phyloP scores from a whole-genome alignment of 1,140 invertebrate genomes.

The Druon quercuslanigerum region DNA sequence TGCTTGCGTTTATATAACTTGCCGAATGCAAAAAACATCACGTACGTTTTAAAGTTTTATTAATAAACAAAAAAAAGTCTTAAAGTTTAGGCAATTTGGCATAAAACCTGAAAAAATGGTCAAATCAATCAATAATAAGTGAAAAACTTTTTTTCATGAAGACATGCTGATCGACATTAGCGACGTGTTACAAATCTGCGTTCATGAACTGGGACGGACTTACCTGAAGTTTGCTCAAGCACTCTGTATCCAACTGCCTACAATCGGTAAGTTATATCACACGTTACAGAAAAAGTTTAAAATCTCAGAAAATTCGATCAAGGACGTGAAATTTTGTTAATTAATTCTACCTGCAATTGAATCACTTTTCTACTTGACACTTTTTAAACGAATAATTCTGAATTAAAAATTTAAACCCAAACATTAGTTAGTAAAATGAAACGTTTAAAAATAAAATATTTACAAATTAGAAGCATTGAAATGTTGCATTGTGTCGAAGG shows the following conservation, averaged over 20 bases:
- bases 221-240: conserved; percentile 92
- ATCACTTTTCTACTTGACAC: too few relatives aligned
- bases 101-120: too few relatives aligned
- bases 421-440: too few relatives aligned
- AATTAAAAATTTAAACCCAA: too few relatives aligned
- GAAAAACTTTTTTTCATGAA: conserved; percentile 64
- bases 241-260: conserved; percentile 94
- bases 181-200: conserved; percentile 96
- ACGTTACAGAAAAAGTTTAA: neutral
- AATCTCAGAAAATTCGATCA: neutral
- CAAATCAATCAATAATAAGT: too few relatives aligned
- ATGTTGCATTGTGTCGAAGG: too few relatives aligned
- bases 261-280: conserved; percentile 84
- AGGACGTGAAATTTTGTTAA: too few relatives aligned
- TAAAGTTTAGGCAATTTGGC: too few relatives aligned
- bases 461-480: too few relatives aligned
- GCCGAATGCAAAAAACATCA: conserved; percentile 93
- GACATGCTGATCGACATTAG: conserved; percentile 98
- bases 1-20: conserved; percentile 98
- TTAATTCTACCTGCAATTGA: too few relatives aligned
- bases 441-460: too few relatives aligned
- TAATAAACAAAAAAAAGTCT: neutral
- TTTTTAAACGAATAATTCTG: too few relatives aligned
- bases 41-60: conserved; percentile 84
- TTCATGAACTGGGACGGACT: conserved; percentile 95